phyloP scores from a whole-genome alignment of 2,113 vertebrate genomes.

The Sitta europaea region DNA sequence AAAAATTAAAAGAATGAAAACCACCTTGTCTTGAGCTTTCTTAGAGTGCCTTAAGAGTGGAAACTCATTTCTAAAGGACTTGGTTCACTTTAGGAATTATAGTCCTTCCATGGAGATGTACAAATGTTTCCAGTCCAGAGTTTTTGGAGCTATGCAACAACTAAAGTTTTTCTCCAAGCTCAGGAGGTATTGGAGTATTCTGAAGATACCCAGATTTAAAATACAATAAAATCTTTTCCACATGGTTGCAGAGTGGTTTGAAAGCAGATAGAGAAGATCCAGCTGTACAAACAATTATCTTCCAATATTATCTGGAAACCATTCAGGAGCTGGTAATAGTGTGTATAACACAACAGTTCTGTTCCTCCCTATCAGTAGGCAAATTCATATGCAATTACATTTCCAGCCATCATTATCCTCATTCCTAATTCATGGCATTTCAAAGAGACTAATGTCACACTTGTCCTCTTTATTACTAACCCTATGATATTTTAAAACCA shows the following conservation, averaged over 20 bases:
- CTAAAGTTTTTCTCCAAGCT: not conserved
- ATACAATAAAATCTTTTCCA: not conserved
- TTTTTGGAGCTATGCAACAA: not conserved
- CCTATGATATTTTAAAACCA: not conserved
- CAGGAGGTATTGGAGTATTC: not conserved
- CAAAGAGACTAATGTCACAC: not conserved
- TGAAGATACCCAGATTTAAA: not conserved
- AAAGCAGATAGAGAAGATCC: not conserved
- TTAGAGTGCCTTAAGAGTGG: not conserved
- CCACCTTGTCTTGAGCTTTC: not conserved
- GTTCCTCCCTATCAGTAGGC: not conserved
- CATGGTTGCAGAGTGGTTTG: not conserved
- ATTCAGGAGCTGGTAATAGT: not conserved
- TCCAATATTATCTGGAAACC: not conserved
- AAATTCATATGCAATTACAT: not conserved
- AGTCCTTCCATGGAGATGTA: not conserved
- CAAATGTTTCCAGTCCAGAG: not conserved
- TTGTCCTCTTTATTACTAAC: not conserved
- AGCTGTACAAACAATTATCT: not conserved
- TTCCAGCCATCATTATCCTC: not conserved
- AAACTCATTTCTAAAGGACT: not conserved
- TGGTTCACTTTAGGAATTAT: not conserved
- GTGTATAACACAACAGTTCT: not conserved
- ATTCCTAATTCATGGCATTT: not conserved
- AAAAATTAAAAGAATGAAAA: not conserved